Conservation (phyloP, 2,113 vertebrate species). For the Syngnathus floridae region DNA sequence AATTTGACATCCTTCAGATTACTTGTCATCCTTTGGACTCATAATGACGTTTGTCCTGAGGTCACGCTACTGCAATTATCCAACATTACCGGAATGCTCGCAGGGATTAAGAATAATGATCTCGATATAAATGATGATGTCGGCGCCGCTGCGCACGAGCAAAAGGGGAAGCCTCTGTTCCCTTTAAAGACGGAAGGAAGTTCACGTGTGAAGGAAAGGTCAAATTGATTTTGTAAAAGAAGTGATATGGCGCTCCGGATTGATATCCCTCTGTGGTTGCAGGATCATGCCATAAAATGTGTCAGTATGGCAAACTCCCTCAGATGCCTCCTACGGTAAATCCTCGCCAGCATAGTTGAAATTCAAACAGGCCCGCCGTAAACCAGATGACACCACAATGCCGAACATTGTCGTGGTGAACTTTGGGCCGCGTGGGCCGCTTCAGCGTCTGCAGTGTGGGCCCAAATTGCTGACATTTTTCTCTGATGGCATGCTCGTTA, state of each 20-base stretch:
- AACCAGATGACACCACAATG: constrained; percentile 66
- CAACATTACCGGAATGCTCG: constrained; percentile 59
- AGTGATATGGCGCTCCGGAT: not conserved
- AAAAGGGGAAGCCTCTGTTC: not conserved
- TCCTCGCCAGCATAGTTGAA: constrained; percentile 60
- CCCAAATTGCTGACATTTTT: constrained; percentile 70
- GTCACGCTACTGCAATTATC: constrained; percentile 68
- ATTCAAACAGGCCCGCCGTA: constrained; percentile 52
- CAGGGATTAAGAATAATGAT: constrained; percentile 60
- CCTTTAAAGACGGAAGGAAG: not conserved
- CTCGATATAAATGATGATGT: constrained; percentile 42
- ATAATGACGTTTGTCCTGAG: constrained; percentile 63
- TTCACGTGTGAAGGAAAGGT: not conserved
- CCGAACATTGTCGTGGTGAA: constrained; percentile 66
- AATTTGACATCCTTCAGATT: constrained; percentile 57
- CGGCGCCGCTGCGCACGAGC: constrained; percentile 20
- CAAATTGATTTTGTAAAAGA: not conserved
- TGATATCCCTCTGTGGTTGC: not conserved
- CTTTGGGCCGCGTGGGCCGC: constrained; percentile 69
- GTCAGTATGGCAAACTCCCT: constrained; percentile 22
- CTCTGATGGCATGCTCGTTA: constrained; percentile 55
- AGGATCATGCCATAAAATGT: not conserved
- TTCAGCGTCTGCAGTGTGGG: constrained; percentile 39
- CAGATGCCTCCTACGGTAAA: constrained; percentile 56
- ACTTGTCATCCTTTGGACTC: constrained; percentile 58